Evolutionary conservation across 2,888 invertebrate species (phyloP), one percentile per base, ranked within the genome.

Genomic region (Unio delphinus): DNA sequence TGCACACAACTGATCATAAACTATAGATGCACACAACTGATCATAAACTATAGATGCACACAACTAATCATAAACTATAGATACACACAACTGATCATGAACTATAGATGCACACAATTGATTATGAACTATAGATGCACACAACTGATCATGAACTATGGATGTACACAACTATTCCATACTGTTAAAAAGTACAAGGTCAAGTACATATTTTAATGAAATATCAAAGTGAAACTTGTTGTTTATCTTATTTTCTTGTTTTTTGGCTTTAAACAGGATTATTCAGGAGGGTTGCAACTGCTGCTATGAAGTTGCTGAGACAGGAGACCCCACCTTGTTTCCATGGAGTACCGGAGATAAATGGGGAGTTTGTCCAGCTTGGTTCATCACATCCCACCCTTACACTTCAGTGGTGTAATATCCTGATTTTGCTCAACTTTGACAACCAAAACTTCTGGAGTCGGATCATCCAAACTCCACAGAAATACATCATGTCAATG

Each of bases 361-460:
- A 89, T 76, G 70, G 79, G n/a, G 70, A 81, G 11, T 85, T 90
- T 74, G 68, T 83, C 56, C 78, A 73, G 5, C 74, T 90, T 34
- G 80, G 82, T 68, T 75, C 76, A 54, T 76, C 70, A 3, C 93
- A 93, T 80, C 95, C 95, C 1, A 88, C 93, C 67, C 89, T 95
- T 62, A 93, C 94, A 5, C 92, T 94, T 67, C 94, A 95, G 80
- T 96, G 95, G 95, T 94, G 94, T 67, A 94, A 95, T 89, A 90
- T 95, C 59, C 91, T 95, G 80, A 94, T 94, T 8, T 91, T 95
- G 61, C 87, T 95, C 65, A 94, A 94, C 84, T 94, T 94, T 89
- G 92, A 93, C 34, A 92, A 94, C 26, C 92, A 93, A 86, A 90
- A 90, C 17, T 94, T 94, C 88, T 95, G 95, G 95, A 92, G 92